Evolutionary conservation across 1,140 invertebrate species (phyloP).

Genomic region (Bombus superbus): DNA sequence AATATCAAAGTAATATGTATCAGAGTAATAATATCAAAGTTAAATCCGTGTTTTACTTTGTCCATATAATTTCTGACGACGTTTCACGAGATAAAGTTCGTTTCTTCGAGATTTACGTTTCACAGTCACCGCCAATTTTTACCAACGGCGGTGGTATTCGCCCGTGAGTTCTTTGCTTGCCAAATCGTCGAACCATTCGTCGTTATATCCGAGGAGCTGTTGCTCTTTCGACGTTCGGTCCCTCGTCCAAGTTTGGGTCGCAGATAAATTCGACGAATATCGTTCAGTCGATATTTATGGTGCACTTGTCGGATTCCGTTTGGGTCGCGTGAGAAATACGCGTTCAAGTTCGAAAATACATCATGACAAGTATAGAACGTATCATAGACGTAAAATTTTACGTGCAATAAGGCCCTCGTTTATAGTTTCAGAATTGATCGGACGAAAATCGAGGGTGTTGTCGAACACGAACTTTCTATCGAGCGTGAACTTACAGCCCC

Average conservation of each 20-base stretch:
- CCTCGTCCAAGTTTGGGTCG: neutral
- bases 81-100: neutral
- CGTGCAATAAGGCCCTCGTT: no score
- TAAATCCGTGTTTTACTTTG: no score
- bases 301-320: conserved; percentile 10
- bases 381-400: neutral
- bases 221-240: neutral
- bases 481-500: neutral
- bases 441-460: neutral
- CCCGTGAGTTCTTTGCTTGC: neutral
- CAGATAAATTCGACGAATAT: conserved; percentile 5
- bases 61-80: neutral
- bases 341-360: neutral
- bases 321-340: neutral
- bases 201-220: neutral
- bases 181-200: neutral
- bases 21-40: neutral
- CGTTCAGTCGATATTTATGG: conserved; percentile 1
- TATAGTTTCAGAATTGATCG: neutral
- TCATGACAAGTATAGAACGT: neutral
- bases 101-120: neutral
- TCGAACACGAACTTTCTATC: neutral
- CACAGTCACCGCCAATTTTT: neutral
- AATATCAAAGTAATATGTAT: neutral
- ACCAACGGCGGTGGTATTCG: neutral